Percentiles rank a stretch among this genome's conserved stretches.
phyloP scores from a whole-genome alignment of 2,888 invertebrate species.

The Drosophila prolongata region DNA sequence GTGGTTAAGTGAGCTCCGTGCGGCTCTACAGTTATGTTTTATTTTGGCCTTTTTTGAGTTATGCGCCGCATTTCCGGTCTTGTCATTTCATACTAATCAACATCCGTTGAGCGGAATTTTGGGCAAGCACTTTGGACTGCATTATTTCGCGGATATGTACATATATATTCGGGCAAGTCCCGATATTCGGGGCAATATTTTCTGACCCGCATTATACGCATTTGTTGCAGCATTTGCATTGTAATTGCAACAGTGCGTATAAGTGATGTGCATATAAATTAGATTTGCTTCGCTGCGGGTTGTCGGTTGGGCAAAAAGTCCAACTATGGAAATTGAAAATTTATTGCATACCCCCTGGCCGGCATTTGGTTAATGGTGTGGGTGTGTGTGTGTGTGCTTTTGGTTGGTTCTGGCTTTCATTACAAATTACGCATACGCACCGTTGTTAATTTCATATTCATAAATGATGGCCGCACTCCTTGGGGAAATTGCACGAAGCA shows the following conservation, averaged over 20 bases:
- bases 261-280: slow-evolving; percentile 74
- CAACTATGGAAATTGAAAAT: slow-evolving; percentile 66
- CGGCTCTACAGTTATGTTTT: slow-evolving; percentile 28
- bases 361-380: slow-evolving; percentile 1
- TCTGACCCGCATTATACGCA: slow-evolving; percentile 28
- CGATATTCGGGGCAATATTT: slow-evolving; percentile 36
- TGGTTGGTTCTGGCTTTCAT: slow-evolving; percentile 24
- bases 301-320: slow-evolving; percentile 23
- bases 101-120: slow-evolving; percentile 64
- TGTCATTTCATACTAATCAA: slow-evolving; percentile 80
- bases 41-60: slow-evolving; percentile 35
- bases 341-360: slow-evolving; percentile 56
- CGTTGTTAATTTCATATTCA: slow-evolving; percentile 75
- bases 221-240: slow-evolving; percentile 46
- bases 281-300: slow-evolving; percentile 57
- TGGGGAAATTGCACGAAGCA: slow-evolving; percentile 68
- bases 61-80: slow-evolving; percentile 66
- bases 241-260: slow-evolving; percentile 49
- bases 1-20: slow-evolving; percentile 42
- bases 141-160: slow-evolving; percentile 24
- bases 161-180: background rate
- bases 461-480: slow-evolving; percentile 50
- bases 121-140: slow-evolving; percentile 29
- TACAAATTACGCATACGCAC: slow-evolving; percentile 70
- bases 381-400: background rate